phyloP scores from a whole-genome alignment of 53 echinoderm and acorn worm genomes.

The Luidia sarsii region DNA sequence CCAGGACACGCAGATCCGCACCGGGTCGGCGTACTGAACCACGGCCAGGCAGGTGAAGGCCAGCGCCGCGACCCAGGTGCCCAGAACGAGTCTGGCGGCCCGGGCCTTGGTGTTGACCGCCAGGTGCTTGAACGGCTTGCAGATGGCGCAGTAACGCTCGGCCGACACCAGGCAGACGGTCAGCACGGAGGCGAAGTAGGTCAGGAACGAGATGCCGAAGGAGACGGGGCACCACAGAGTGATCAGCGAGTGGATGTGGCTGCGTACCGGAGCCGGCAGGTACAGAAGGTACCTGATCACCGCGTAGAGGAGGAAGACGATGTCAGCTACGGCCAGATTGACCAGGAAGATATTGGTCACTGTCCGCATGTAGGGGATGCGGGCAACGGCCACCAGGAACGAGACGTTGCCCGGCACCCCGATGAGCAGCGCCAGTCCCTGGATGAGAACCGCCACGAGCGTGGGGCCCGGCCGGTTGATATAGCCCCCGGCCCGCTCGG shows the following conservation, averaged over 20 bases:
- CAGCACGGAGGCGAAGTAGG: slow-evolving; percentile 29
- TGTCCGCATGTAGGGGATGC: slow-evolving; percentile 31
- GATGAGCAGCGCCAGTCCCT: not conserved
- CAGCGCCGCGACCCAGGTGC: slow-evolving; percentile 37
- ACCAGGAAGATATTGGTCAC: slow-evolving; percentile 36
- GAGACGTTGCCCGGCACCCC: slow-evolving; percentile 31
- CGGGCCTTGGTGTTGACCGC: slow-evolving; percentile 23
- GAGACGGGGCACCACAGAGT: slow-evolving; percentile 25
- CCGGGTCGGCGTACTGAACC: slow-evolving; percentile 22
- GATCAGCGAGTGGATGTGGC: slow-evolving; percentile 41
- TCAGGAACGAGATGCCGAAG: slow-evolving; percentile 14
- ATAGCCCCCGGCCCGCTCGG: slow-evolving; percentile 7
- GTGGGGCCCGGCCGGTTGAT: slow-evolving; percentile 6
- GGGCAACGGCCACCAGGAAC: slow-evolving; percentile 24
- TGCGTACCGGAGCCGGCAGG: slow-evolving; percentile 28
- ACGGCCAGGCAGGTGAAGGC: slow-evolving; percentile 32
- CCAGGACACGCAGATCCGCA: slow-evolving; percentile 45
- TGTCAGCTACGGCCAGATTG: slow-evolving; percentile 25
- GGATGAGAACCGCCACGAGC: not conserved
- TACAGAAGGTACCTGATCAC: slow-evolving; percentile 11
- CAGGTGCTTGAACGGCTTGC: slow-evolving; percentile 18
- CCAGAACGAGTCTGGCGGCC: slow-evolving; percentile 13
- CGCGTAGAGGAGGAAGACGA: slow-evolving; percentile 3
- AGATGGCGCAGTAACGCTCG: slow-evolving; percentile 31
- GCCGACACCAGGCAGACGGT: slow-evolving; percentile 11